phyloP scores from a whole-genome alignment of 2,113 vertebrate species.

The Rutilus rutilus region DNA sequence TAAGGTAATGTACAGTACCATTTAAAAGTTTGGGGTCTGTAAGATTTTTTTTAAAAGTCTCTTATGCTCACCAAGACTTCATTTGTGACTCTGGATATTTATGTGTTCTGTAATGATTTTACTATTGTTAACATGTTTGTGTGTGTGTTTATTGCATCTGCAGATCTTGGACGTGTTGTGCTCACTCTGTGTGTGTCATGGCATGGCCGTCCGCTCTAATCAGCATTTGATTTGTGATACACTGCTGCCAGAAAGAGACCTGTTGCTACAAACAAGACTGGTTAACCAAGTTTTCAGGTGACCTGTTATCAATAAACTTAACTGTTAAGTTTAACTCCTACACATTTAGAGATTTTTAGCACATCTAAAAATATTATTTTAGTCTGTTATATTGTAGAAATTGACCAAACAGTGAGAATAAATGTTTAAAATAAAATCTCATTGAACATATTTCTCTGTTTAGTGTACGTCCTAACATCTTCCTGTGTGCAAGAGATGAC shows the following conservation, averaged over 20 bases:
- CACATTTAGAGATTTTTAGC: neutral
- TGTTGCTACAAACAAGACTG: constrained; percentile 90
- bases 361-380: neutral
- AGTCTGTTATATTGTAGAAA: neutral
- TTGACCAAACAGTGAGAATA: neutral
- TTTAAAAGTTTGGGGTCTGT: neutral
- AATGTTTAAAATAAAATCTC: neutral
- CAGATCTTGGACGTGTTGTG: constrained; percentile 94
- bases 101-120: neutral
- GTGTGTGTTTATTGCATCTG: constrained; percentile 9
- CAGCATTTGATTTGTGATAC: constrained; percentile 95
- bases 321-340: neutral
- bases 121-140: neutral
- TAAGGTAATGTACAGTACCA: constrained; percentile 76
- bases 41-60: neutral
- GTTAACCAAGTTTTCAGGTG: constrained; percentile 93
- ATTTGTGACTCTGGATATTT: neutral
- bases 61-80: neutral
- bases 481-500: constrained; percentile 86
- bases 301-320: neutral
- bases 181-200: constrained; percentile 92
- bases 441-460: constrained; percentile 39
- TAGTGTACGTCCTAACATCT: constrained; percentile 93
- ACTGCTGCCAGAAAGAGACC: constrained; percentile 88
- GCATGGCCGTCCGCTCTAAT: constrained; percentile 91